A percentile compares a stretch with the other conserved stretches of the same genome.
Evolutionary conservation across 2,113 vertebrate genomes (phyloP).

Genomic region (Saguinus imperator): DNA sequence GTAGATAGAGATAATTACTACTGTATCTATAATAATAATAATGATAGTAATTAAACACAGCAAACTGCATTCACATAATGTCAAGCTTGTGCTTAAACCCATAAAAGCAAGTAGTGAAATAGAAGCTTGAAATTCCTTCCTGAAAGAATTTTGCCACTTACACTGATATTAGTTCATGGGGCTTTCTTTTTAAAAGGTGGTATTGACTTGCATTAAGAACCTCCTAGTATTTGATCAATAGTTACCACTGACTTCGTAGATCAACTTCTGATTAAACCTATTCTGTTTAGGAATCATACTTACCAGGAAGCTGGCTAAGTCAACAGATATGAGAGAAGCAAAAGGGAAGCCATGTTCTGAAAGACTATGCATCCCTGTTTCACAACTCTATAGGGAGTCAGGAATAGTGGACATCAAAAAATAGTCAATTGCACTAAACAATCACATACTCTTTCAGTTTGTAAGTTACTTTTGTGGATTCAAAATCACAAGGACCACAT

Average conservation of each 20-base stretch:
- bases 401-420: neutral
- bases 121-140: conserved; percentile 62
- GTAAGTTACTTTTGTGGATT: neutral
- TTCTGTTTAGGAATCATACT: neutral
- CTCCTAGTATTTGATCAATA: neutral
- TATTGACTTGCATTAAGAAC: neutral
- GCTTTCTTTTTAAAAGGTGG: conserved; percentile 50
- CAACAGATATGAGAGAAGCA: neutral
- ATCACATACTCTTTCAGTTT: neutral
- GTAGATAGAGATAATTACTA: conserved; percentile 87
- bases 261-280: neutral
- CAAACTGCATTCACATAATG: conserved; percentile 80
- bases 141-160: conserved; percentile 35
- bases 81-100: conserved; percentile 79
- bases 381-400: neutral
- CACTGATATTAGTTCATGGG: neutral
- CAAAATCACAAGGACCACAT: neutral
- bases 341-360: neutral
- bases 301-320: neutral
- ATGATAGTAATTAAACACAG: conserved; percentile 87
- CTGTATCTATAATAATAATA: conserved; percentile 87
- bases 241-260: neutral
- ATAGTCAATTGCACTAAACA: neutral
- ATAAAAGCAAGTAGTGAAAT: conserved; percentile 74
- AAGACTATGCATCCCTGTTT: neutral